These are phyloP conservation scores for Portunus trituberculatus DNA, from an alignment of 1,140 invertebrate species.

Conservation along the genomic window DNA sequence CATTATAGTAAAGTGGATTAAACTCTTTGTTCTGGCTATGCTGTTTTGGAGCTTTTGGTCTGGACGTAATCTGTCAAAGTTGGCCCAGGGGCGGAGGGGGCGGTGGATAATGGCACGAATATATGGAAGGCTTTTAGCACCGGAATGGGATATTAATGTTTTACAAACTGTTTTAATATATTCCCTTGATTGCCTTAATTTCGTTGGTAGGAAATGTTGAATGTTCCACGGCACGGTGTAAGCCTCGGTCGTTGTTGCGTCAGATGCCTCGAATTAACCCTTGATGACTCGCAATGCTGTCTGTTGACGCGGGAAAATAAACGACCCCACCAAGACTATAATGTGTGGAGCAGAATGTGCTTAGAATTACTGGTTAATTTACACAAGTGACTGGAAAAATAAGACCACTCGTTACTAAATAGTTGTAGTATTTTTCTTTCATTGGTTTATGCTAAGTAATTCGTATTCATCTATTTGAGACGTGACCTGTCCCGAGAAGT, in stretches of 20 bases:
- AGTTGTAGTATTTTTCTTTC: no score
- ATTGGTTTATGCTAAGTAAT: no score
- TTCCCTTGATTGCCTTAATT: not conserved
- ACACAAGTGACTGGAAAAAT: no score
- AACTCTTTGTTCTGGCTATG: not conserved
- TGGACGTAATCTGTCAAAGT: not conserved
- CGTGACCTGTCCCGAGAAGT: no score
- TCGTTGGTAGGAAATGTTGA: not conserved
- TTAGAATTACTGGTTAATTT: no score
- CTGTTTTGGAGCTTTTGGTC: constrained; percentile 1
- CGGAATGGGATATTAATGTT: constrained; percentile 14
- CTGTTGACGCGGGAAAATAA: not conserved
- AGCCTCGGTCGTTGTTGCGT: not conserved
- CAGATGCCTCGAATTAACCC: no score
- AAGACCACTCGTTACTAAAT: no score
- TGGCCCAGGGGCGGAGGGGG: not conserved
- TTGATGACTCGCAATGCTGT: no score
- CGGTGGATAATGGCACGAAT: not conserved
- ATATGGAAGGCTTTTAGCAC: not conserved
- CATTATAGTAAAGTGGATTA: not conserved
- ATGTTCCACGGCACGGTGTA: not conserved
- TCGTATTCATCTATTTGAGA: no score
- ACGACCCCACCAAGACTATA: no score
- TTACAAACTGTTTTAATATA: constrained; percentile 14
- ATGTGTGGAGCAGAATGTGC: no score